These are phyloP conservation scores for Thunnus albacares DNA, from an alignment of 2,797 vertebrate species.

Conservation along the genomic window DNA sequence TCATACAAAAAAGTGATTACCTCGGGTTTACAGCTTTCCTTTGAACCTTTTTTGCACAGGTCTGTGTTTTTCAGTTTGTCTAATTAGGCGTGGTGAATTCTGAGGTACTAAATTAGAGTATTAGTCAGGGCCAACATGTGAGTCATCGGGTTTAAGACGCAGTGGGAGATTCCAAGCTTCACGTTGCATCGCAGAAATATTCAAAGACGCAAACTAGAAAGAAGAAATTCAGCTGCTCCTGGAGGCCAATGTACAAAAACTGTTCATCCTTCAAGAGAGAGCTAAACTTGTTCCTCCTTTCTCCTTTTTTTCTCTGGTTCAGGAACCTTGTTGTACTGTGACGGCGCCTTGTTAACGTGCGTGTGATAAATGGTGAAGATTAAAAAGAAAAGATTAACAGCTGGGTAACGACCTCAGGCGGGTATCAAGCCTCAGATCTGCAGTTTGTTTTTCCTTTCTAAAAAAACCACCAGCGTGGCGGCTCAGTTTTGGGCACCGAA, in stretches of 20 bases:
- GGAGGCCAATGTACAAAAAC: not conserved
- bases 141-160: not conserved
- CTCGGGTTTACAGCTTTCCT: not conserved
- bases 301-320: not conserved
- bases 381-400: not conserved
- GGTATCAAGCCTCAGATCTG: not conserved
- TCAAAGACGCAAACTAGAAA: not conserved
- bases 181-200: not conserved
- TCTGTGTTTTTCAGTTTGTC: constrained; percentile 21
- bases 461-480: too few species aligned
- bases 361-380: not conserved
- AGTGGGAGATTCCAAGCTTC: not conserved
- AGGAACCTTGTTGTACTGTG: not conserved
- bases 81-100: not conserved
- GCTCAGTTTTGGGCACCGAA: not conserved
- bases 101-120: constrained; percentile 18
- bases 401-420: not conserved
- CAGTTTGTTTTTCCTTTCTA: not conserved
- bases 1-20: not conserved
- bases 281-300: too few species aligned
- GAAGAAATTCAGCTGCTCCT: not conserved
- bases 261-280: not conserved
- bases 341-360: not conserved
- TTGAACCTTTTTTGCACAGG: not conserved
- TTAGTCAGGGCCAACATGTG: not conserved